phyloP scores from a whole-genome alignment of 2,113 vertebrate genomes.

The Trematocara zebra region DNA sequence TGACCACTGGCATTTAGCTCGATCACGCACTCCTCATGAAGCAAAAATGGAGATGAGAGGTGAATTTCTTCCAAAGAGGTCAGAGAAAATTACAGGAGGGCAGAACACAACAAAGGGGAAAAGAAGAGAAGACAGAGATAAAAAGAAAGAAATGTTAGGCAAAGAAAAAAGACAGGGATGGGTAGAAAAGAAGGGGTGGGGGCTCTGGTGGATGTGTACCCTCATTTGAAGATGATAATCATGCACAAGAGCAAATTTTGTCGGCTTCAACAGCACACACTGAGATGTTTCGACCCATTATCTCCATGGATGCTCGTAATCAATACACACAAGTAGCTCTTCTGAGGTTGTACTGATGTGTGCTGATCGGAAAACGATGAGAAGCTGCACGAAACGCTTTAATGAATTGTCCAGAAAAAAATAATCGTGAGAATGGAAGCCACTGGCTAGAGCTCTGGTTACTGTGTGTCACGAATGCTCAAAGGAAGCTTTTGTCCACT shows the following conservation, averaged over 20 bases:
- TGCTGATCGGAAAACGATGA: not conserved
- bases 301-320: not conserved
- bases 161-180: not conserved
- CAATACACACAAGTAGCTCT: not conserved
- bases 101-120: not conserved
- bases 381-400: not conserved
- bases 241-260: not conserved
- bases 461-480: not conserved
- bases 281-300: not conserved
- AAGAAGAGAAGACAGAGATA: not conserved
- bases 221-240: not conserved
- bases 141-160: not conserved
- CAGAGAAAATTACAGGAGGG: conserved; percentile 28
- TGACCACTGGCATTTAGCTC: conserved; percentile 37
- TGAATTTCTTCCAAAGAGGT: conserved; percentile 45
- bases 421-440: not conserved
- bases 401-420: not conserved
- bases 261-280: not conserved
- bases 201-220: not conserved
- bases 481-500: not conserved
- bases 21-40: conserved; percentile 51
- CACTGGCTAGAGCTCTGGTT: not conserved
- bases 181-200: not conserved
- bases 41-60: conserved; percentile 32
- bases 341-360: not conserved